Evolutionary conservation across 2,113 vertebrate genomes (phyloP).

Genomic region (Rissa tridactyla): DNA sequence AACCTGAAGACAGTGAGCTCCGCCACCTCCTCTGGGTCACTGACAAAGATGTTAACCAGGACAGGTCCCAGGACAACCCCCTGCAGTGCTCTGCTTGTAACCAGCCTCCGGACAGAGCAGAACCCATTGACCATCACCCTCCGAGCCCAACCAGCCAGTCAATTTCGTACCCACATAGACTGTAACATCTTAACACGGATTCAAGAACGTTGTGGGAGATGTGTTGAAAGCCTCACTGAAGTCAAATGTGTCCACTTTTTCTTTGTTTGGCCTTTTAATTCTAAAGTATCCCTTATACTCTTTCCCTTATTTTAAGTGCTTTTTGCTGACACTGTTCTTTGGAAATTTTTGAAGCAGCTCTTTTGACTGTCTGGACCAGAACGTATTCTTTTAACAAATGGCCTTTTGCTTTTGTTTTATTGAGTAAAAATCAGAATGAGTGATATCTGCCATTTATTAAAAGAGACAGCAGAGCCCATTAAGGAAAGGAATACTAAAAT

Average conservation of each 20-base stretch:
- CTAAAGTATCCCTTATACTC: background rate
- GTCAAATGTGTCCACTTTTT: background rate
- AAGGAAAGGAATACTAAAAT: background rate
- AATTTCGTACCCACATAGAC: background rate
- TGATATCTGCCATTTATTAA: background rate
- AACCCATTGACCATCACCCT: background rate
- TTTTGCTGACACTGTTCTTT: background rate
- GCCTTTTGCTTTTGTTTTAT: background rate
- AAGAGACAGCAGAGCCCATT: background rate
- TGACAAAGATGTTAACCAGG: background rate
- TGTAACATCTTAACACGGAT: background rate
- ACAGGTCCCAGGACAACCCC: background rate
- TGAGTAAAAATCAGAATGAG: slow-evolving; percentile 15
- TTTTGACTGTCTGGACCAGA: background rate
- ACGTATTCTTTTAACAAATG: background rate
- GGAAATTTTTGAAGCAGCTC: background rate
- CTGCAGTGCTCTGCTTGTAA: background rate
- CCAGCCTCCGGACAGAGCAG: background rate
- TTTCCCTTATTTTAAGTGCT: background rate
- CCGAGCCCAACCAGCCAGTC: background rate
- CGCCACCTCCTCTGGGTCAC: background rate
- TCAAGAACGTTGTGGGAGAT: background rate
- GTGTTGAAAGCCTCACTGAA: background rate
- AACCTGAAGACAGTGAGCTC: background rate
- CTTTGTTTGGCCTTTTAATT: background rate